phyloP scores from a whole-genome alignment of 1,140 invertebrate species.

The Batillaria attramentaria region DNA sequence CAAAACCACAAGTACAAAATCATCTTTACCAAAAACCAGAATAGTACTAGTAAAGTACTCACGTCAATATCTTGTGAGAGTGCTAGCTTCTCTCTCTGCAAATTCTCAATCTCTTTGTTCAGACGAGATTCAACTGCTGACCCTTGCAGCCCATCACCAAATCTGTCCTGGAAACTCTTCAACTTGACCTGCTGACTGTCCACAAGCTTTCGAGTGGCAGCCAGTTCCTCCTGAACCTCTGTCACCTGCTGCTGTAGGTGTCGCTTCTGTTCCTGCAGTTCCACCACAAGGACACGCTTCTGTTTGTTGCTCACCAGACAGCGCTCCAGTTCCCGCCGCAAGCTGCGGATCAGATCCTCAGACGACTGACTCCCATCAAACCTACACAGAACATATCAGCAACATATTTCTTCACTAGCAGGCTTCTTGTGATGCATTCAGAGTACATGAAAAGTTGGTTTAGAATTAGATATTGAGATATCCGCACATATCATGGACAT shows the following conservation, averaged over 20 bases:
- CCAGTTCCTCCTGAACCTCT: slow-evolving; percentile 42
- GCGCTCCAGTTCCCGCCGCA: slow-evolving; percentile 63
- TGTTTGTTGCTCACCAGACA: slow-evolving; percentile 64
- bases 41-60: too few relatives aligned
- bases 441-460: too few relatives aligned
- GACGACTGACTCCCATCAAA: slow-evolving; percentile 27
- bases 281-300: slow-evolving; percentile 58
- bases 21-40: too few relatives aligned
- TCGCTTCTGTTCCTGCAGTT: slow-evolving; percentile 54
- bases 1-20: too few relatives aligned
- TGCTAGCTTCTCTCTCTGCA: slow-evolving; percentile 54
- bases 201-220: not conserved
- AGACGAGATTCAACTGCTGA: slow-evolving; percentile 56
- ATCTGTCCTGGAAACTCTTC: slow-evolving; percentile 1
- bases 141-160: slow-evolving; percentile 42
- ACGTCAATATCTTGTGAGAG: slow-evolving; percentile 61
- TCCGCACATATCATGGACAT: too few relatives aligned
- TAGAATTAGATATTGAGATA: too few relatives aligned
- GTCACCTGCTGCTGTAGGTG: slow-evolving; percentile 50
- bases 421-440: too few relatives aligned
- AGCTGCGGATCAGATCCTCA: slow-evolving; percentile 45
- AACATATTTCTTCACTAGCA: not conserved
- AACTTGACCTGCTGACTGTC: slow-evolving; percentile 7
- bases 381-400: slow-evolving; percentile 17
- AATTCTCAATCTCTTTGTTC: slow-evolving; percentile 60